phyloP scores from a whole-genome alignment of 2,113 vertebrate species.

The Nanorana parkeri region DNA sequence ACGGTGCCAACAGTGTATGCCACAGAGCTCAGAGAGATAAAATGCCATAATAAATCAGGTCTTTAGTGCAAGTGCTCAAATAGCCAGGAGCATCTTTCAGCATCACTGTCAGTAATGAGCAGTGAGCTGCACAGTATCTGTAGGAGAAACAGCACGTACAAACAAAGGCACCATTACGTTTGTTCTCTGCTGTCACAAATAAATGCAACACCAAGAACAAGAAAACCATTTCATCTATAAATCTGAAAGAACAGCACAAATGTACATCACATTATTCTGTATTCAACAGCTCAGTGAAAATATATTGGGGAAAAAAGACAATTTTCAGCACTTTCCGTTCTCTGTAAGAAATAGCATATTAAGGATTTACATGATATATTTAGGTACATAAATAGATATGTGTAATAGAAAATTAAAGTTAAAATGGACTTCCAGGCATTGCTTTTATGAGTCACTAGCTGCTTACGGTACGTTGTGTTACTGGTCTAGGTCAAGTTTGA shows the following conservation, averaged over 20 bases:
- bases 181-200: constrained; percentile 23
- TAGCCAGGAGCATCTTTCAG: constrained; percentile 46
- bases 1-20: constrained; percentile 29
- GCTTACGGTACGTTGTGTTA: too few relatives aligned
- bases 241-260: neutral
- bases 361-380: neutral
- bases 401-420: too few relatives aligned
- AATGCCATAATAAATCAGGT: constrained; percentile 46
- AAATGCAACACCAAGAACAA: constrained; percentile 1
- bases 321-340: neutral
- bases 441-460: too few relatives aligned
- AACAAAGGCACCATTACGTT: constrained; percentile 25
- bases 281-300: neutral
- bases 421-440: too few relatives aligned
- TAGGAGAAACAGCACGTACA: constrained; percentile 39
- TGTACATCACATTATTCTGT: constrained; percentile 1
- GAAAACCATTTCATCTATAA: neutral
- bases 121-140: constrained; percentile 33
- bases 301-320: too few relatives aligned
- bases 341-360: neutral
- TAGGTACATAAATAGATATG: neutral
- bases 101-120: constrained; percentile 39
- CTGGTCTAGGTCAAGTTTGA: too few relatives aligned
- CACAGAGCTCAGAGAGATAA: constrained; percentile 29
- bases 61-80: constrained; percentile 45